Evolutionary conservation across 2,797 vertebrate genomes (phyloP), one percentile per base, ranked within the genome.

Genomic region (Mus caroli): DNA sequence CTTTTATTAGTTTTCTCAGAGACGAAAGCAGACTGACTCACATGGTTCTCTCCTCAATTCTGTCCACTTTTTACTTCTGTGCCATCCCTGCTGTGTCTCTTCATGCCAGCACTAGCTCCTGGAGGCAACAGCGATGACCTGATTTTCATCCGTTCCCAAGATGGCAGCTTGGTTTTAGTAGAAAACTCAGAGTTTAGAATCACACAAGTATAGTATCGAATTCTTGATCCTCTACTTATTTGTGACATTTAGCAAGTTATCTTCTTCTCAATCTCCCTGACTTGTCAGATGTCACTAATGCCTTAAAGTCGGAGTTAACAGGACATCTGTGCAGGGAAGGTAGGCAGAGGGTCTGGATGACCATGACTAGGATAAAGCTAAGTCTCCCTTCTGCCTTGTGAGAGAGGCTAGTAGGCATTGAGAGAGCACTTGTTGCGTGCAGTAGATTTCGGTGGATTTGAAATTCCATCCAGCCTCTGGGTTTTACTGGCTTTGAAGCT

Each of bases 401-500:
- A 46, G 87, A 88, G 83, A 95, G 64, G 78, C 43, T 88, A 0
- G 60, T 50, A 10, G 80, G 77, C 91, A 24, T 87, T 46, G 75
- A 62, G 50, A 90, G 91, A 50, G n/a, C 15, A 92, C 94, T 76
- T 96, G 93, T 96, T 94, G 95, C 75, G 31, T 88, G 76, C 58
- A 76, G 58, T 40, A 69, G 58, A 62, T 93, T 76, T 93, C 71
- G 75, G 69, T 64, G 60, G 58, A 52, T 93, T 79, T 95, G 94
- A 95, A 96, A 94, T 94, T 62, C 80, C 76, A 73, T 88, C 80
- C 67, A 85, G 15, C 43, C 67, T 91, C 94, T 95, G 87, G 52
- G 40, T 90, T 96, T 95, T 67, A 77, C 90, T 95, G 89, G 87
- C 78, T 92, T 95, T 78, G 22, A 56, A 92, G 90, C 71, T 94